These are phyloP conservation scores for Ammospiza nelsoni DNA, from an alignment of 2,113 vertebrate genomes.

Conservation along the genomic window DNA sequence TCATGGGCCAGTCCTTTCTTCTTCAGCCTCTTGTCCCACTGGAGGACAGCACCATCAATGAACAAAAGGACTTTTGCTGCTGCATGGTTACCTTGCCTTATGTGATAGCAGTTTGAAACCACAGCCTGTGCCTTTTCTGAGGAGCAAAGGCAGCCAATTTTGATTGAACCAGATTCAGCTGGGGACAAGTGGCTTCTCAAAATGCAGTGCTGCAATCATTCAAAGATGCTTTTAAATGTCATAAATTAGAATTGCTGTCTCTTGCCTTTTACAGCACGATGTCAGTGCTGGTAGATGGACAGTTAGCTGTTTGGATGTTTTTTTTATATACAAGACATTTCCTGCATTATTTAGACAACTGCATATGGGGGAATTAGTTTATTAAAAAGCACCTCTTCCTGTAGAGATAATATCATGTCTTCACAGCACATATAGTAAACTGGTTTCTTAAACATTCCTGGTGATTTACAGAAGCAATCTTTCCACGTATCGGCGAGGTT, in stretches of 20 bases:
- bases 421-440: not conserved
- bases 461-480: not conserved
- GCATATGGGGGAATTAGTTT: not conserved
- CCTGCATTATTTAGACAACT: not conserved
- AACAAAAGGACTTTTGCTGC: not conserved
- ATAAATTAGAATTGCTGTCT: not conserved
- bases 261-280: accelerated
- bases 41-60: accelerated
- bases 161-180: not conserved
- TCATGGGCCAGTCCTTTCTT: not conserved
- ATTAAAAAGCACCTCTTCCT: not conserved
- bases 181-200: not conserved
- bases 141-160: not conserved
- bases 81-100: not conserved
- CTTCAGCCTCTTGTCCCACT: not conserved
- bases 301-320: not conserved
- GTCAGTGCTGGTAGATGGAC: accelerated
- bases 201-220: accelerated
- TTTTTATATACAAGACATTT: not conserved
- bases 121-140: too few relatives aligned
- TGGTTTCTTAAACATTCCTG: not conserved
- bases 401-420: not conserved
- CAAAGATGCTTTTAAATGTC: not conserved
- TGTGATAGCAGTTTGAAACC: not conserved
- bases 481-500: not conserved